Evolutionary conservation across 2,888 invertebrate genomes (phyloP).

Genomic region (Zhuqinia jingwanae): DNA sequence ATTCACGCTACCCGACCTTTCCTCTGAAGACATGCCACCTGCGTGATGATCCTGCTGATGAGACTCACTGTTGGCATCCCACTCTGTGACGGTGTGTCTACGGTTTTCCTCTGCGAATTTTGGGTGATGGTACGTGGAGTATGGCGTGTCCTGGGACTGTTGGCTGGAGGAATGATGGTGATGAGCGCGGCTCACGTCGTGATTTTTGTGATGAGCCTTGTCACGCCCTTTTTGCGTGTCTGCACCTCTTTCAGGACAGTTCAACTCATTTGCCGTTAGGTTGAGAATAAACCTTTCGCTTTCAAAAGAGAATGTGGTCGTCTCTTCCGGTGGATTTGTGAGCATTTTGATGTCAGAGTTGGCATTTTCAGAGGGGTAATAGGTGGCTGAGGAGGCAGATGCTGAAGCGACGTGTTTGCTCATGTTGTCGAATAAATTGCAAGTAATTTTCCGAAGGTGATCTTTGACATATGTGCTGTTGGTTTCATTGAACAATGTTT

Average conservation of each 20-base stretch:
- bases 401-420: conserved; percentile 32
- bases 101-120: conserved; percentile 24
- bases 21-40: conserved; percentile 1
- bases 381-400: conserved; percentile 8
- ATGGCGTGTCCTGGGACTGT: background rate
- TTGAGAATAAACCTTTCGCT: conserved; percentile 69
- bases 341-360: conserved; percentile 67
- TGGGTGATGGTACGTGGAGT: conserved; percentile 15
- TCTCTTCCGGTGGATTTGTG: conserved; percentile 71
- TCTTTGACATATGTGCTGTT: conserved; percentile 79
- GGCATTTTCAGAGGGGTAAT: conserved; percentile 14
- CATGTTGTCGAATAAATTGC: conserved; percentile 67
- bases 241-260: conserved; percentile 62
- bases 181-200: background rate
- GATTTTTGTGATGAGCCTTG: background rate
- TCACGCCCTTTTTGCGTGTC: background rate
- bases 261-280: conserved; percentile 73
- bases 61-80: conserved; percentile 34
- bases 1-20: background rate
- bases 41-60: conserved; percentile 37
- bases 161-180: background rate
- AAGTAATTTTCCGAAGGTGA: conserved; percentile 67
- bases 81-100: conserved; percentile 2
- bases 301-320: conserved; percentile 75
- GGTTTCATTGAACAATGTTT: conserved; percentile 88